A percentile compares a stretch with the other conserved stretches of the same genome.
These are phyloP conservation scores for Zaprionus taronus DNA, from an alignment of 1,140 invertebrate genomes.

Conservation along the genomic window DNA sequence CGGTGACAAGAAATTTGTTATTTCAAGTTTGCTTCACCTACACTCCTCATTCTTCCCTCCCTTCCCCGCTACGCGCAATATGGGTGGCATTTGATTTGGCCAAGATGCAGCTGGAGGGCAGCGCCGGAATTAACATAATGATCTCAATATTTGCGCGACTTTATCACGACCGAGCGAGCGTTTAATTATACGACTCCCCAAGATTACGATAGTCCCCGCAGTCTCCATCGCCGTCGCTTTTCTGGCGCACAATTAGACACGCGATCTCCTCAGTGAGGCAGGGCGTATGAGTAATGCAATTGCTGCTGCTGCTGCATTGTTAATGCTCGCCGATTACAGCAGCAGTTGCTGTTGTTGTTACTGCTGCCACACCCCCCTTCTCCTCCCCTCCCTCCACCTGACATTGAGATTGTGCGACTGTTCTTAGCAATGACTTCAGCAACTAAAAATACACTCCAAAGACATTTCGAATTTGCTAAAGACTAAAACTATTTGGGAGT, in stretches of 20 bases:
- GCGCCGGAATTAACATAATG: slow-evolving; percentile 72
- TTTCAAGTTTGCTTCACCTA: slow-evolving; percentile 62
- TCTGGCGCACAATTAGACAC: slow-evolving; percentile 71
- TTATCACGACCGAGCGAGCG: slow-evolving; percentile 72
- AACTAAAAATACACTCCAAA: slow-evolving; percentile 70
- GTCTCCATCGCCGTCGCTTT: slow-evolving; percentile 27
- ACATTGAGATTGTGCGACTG: slow-evolving; percentile 8
- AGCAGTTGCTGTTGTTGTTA: slow-evolving; percentile 27
- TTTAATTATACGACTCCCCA: slow-evolving; percentile 71
- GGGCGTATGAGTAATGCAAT: slow-evolving; percentile 79
- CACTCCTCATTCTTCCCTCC: not conserved
- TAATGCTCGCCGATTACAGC: slow-evolving; percentile 41
- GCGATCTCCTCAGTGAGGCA: slow-evolving; percentile 62
- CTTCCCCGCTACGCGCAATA: slow-evolving; percentile 38
- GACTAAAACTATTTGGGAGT: slow-evolving; percentile 56
- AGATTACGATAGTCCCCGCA: slow-evolving; percentile 33
- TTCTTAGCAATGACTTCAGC: slow-evolving; percentile 66
- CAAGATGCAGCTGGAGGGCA: slow-evolving; percentile 63
- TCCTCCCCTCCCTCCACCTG: not conserved
- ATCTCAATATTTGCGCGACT: slow-evolving; percentile 81
- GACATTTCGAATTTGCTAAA: slow-evolving; percentile 41
- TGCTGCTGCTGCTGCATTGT: slow-evolving; percentile 37
- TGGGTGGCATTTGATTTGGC: slow-evolving; percentile 64
- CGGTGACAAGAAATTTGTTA: slow-evolving; percentile 62
- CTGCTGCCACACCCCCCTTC: slow-evolving; percentile 9